These are phyloP conservation scores for Zapus hudsonius DNA, from an alignment of 2,113 vertebrate genomes.

Conservation along the genomic window DNA sequence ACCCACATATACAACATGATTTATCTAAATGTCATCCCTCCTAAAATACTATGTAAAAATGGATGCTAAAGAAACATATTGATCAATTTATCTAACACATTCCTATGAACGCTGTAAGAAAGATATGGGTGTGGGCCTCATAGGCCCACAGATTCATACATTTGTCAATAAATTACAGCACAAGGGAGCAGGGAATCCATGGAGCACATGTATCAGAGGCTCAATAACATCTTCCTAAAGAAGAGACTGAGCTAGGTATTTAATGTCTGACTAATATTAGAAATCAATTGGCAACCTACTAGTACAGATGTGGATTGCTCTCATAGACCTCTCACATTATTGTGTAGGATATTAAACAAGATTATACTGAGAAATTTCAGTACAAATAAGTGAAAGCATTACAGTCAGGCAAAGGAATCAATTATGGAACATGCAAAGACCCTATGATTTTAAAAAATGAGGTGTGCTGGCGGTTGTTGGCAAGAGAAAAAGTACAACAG, in stretches of 20 bases:
- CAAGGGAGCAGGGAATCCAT: neutral
- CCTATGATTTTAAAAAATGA: neutral
- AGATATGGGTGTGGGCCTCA: neutral
- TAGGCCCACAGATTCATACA: neutral
- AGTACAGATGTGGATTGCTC: neutral
- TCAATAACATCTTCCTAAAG: neutral
- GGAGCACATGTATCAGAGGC: neutral
- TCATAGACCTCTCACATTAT: neutral
- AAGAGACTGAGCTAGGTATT: neutral
- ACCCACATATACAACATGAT: neutral
- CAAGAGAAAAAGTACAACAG: neutral
- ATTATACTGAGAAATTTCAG: neutral
- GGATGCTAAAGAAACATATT: constrained; percentile 24
- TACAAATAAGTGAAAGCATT: neutral
- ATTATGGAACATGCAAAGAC: constrained; percentile 5
- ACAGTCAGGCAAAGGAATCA: neutral
- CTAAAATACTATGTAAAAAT: constrained; percentile 35
- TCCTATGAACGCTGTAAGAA: constrained; percentile 3
- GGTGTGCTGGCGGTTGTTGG: neutral
- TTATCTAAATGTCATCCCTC: neutral
- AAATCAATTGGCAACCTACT: constrained; percentile 4
- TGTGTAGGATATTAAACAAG: constrained; percentile 25
- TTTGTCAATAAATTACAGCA: neutral
- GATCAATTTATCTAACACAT: neutral
- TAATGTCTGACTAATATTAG: neutral